A percentile compares a stretch with the other conserved stretches of the same genome.
These are phyloP conservation scores for Melanostoma scalare DNA, from an alignment of 2,888 invertebrate species.

Conservation along the genomic window DNA sequence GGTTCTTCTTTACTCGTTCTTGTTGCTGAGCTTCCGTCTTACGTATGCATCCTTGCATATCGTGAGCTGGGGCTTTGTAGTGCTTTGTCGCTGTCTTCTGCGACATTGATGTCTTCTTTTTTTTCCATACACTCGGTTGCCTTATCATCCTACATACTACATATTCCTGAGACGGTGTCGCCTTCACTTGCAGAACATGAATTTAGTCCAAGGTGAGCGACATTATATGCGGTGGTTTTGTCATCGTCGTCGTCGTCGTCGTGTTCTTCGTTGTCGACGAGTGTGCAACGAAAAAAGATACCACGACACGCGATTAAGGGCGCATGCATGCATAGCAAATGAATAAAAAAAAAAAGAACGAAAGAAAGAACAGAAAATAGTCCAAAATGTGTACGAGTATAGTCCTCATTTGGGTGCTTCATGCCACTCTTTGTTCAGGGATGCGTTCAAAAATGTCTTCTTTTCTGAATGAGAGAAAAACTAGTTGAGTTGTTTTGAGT, in stretches of 20 bases:
- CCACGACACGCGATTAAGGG: conserved; percentile 40
- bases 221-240: conserved; percentile 30
- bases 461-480: background rate
- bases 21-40: conserved; percentile 55
- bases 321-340: conserved; percentile 6
- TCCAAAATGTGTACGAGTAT: background rate
- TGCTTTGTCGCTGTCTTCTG: conserved; percentile 17
- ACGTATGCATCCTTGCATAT: conserved; percentile 46
- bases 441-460: conserved; percentile 32
- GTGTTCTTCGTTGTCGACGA: conserved; percentile 34
- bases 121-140: background rate
- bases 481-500: background rate
- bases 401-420: conserved; percentile 25
- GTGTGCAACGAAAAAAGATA: conserved; percentile 50
- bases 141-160: background rate
- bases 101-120: conserved; percentile 15
- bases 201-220: conserved; percentile 69
- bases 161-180: conserved; percentile 9
- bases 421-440: conserved; percentile 24
- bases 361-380: conserved; percentile 8
- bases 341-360: background rate
- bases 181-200: conserved; percentile 21
- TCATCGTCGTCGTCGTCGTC: background rate
- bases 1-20: conserved; percentile 13
- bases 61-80: conserved; percentile 27